These are phyloP conservation scores for Macrotus californicus DNA, from an alignment of 2,113 vertebrate species.

Conservation along the genomic window DNA sequence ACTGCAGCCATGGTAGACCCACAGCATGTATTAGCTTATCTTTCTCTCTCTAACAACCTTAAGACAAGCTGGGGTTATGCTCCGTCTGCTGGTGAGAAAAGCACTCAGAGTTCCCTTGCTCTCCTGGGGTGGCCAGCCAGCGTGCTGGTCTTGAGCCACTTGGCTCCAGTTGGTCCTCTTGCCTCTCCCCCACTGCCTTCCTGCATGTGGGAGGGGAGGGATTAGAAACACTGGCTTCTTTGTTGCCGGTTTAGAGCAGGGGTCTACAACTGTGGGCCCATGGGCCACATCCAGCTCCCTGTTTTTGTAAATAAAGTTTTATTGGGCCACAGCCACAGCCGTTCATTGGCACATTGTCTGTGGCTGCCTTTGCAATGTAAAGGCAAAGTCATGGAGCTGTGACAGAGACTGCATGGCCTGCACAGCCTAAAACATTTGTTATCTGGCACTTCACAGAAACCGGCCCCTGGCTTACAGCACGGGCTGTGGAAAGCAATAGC, in stretches of 20 bases:
- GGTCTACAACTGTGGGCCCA: not conserved
- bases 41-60: not conserved
- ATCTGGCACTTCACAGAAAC: not conserved
- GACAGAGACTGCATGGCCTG: not conserved
- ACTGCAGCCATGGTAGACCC: too few relatives aligned
- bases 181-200: not conserved
- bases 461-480: not conserved
- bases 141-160: not conserved
- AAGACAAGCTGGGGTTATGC: too few relatives aligned
- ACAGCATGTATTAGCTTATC: not conserved
- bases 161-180: not conserved
- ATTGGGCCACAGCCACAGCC: not conserved
- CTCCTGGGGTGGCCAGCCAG: not conserved
- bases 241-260: not conserved
- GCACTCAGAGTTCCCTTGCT: not conserved
- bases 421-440: not conserved
- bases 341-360: not conserved
- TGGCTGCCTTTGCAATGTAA: not conserved
- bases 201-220: not conserved
- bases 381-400: not conserved
- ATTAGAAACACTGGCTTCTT: not conserved
- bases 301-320: slow-evolving; percentile 13
- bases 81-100: not conserved
- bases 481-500: not conserved
- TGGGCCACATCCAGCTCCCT: not conserved